Conservation (phyloP, 92 coral and sea anemone species). For the Zoanthus gigantus region DNA sequence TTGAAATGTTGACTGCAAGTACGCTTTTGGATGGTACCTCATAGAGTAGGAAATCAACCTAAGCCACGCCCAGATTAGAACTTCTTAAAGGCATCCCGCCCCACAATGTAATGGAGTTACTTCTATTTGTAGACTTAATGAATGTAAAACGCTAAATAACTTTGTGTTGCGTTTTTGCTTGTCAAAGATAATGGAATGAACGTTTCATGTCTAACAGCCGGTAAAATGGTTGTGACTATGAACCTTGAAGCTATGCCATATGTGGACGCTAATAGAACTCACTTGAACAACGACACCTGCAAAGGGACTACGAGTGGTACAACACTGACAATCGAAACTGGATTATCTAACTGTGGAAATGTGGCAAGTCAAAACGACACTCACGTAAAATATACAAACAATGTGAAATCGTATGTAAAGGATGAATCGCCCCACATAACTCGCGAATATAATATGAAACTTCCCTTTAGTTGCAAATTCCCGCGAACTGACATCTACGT, state of each 20-base stretch:
- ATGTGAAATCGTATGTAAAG: background rate
- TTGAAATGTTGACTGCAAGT: too few species aligned
- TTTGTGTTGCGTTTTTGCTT: background rate
- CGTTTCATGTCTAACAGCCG: background rate
- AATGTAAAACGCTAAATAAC: background rate
- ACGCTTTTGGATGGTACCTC: too few species aligned
- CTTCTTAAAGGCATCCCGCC: too few species aligned
- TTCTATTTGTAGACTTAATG: too few species aligned
- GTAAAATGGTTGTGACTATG: background rate
- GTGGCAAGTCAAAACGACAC: background rate
- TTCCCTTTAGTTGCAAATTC: background rate
- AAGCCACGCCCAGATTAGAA: too few species aligned
- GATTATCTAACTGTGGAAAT: background rate
- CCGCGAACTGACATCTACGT: constrained; percentile 5
- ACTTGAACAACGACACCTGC: background rate
- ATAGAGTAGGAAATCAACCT: too few species aligned
- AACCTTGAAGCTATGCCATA: background rate
- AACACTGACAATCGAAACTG: background rate
- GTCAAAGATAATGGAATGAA: constrained; percentile 15
- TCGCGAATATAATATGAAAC: background rate
- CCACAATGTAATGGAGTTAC: too few species aligned
- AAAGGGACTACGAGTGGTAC: background rate
- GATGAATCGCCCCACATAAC: background rate
- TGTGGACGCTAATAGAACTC: background rate
- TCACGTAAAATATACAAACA: constrained; percentile 6